phyloP scores from a whole-genome alignment of 2,113 vertebrate species.

The Ursus arctos region DNA sequence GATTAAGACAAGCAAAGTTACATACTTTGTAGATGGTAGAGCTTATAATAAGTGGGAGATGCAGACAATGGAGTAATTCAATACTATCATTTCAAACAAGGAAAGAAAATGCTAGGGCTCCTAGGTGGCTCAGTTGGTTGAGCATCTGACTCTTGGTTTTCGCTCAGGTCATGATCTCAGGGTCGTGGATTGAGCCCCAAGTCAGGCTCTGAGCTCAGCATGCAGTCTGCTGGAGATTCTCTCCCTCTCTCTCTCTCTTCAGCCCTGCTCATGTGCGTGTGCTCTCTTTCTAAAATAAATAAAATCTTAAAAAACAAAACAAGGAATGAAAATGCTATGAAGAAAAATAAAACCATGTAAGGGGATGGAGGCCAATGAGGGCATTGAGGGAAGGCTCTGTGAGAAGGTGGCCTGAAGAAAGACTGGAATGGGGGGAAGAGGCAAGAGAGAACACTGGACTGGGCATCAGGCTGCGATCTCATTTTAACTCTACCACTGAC shows the following conservation, averaged over 20 bases:
- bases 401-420: background rate
- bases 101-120: background rate
- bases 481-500: fast-evolving
- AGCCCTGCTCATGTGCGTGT: background rate
- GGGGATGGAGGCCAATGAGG: background rate
- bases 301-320: background rate
- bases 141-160: background rate
- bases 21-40: background rate
- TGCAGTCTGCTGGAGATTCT: background rate
- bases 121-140: background rate
- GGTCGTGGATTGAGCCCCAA: background rate
- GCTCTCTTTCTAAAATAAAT: background rate
- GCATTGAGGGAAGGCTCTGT: background rate
- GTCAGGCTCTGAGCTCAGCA: background rate
- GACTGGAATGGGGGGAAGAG: background rate
- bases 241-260: background rate
- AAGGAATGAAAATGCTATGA: background rate
- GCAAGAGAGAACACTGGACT: background rate
- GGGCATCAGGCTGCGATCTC: background rate
- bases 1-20: background rate
- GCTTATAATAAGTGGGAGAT: background rate
- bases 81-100: background rate
- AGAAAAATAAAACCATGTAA: background rate
- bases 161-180: background rate
- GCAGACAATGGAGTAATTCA: background rate